Conservation (phyloP, 2,797 vertebrate species). For the Pipistrellus nathusii region DNA sequence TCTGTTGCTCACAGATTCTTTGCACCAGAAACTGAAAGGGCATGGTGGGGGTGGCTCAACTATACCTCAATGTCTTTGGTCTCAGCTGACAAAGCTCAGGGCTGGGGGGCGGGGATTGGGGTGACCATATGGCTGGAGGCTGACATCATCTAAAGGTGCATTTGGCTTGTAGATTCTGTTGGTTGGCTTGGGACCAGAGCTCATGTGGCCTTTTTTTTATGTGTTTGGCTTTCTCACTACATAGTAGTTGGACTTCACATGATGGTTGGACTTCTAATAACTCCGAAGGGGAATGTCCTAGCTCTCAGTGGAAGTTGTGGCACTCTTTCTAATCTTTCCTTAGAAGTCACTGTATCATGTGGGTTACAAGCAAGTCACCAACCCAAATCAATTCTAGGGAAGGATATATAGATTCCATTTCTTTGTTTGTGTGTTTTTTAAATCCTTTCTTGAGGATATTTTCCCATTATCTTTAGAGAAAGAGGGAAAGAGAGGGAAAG, state of each 20-base stretch:
- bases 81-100: background rate
- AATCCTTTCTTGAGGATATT: too few relatives aligned
- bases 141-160: background rate
- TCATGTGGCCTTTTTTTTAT: background rate
- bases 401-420: background rate
- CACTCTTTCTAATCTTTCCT: background rate
- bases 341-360: background rate
- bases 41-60: background rate
- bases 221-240: background rate
- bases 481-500: too few relatives aligned
- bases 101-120: too few relatives aligned
- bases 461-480: too few relatives aligned
- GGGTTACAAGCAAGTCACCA: background rate
- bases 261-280: background rate
- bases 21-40: background rate
- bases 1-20: background rate
- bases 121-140: background rate
- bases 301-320: background rate
- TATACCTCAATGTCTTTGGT: background rate
- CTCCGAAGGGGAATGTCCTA: background rate
- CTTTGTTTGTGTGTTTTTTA: background rate
- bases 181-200: background rate
- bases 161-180: background rate
- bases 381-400: background rate
- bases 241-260: fast-evolving